Percentiles rank a stretch among this genome's conserved stretches.
Evolutionary conservation across 2,797 vertebrate species (phyloP).

Genomic region (Pipistrellus nathusii): DNA sequence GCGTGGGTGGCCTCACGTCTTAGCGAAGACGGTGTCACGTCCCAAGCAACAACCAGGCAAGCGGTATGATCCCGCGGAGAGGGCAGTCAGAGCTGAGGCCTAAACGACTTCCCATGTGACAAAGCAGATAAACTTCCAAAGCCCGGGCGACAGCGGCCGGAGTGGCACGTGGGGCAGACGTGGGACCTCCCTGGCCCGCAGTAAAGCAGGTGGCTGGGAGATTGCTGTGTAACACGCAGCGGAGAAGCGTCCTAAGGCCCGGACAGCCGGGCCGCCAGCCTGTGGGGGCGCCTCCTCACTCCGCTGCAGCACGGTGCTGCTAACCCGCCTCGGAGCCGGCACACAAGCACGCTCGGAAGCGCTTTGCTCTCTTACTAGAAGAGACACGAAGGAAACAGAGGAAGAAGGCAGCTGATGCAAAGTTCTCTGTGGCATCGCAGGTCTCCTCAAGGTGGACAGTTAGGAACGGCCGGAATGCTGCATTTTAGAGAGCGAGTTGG

Average conservation of each 20-base stretch:
- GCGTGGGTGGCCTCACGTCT: too few species aligned
- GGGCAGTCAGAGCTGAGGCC: neutral
- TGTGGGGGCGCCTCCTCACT: too few species aligned
- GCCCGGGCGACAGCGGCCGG: neutral
- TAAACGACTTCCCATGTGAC: neutral
- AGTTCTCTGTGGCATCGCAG: neutral
- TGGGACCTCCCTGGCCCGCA: neutral
- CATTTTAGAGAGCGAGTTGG: neutral
- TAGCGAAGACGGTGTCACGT: neutral
- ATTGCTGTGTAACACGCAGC: rapidly evolving
- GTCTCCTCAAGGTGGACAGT: neutral
- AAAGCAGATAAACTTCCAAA: neutral
- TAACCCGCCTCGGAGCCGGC: too few species aligned
- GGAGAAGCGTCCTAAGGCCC: neutral
- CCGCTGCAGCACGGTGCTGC: neutral
- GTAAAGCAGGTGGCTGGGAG: neutral
- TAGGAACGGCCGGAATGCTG: neutral
- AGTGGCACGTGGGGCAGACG: neutral
- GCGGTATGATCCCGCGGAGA: rapidly evolving
- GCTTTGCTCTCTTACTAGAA: slow-evolving; percentile 5
- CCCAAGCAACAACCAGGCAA: neutral
- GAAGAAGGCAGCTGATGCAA: neutral
- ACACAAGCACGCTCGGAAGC: neutral
- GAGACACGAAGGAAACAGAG: neutral
- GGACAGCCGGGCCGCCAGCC: neutral